Conservation (phyloP, 2,888 invertebrate species). For the Troides helena region DNA sequence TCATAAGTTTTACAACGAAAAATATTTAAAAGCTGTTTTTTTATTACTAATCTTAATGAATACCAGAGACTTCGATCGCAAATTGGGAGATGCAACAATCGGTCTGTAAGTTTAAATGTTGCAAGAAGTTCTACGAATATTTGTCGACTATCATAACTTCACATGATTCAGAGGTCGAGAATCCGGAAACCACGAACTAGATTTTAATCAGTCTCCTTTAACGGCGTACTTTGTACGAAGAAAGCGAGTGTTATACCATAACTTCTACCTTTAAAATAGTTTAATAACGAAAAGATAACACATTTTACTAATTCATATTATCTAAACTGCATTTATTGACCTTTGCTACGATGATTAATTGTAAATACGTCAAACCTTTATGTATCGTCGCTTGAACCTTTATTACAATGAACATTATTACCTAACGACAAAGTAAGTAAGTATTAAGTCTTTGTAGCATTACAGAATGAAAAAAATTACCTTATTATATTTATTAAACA, state of each 20-base stretch:
- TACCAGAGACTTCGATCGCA: background rate
- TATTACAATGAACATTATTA: too few species aligned
- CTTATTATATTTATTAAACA: background rate
- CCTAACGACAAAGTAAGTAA: background rate
- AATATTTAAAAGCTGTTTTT: background rate
- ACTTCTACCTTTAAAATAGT: background rate
- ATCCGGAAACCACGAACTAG: conserved; percentile 3
- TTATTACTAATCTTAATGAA: background rate
- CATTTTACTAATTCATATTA: background rate
- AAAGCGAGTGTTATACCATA: background rate
- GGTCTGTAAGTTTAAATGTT: background rate
- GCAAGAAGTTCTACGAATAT: too few species aligned
- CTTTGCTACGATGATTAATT: background rate
- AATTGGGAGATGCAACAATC: background rate
- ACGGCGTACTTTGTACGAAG: background rate
- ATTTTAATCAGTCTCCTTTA: background rate
- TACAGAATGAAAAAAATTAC: background rate
- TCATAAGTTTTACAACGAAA: background rate
- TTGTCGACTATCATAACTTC: too few species aligned
- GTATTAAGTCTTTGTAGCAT: background rate
- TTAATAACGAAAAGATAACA: background rate
- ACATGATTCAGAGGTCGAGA: background rate
- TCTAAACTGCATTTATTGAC: background rate
- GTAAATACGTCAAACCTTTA: too few species aligned
- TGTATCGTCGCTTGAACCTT: too few species aligned